A percentile compares a stretch with the other conserved stretches of the same genome.
phyloP scores from a whole-genome alignment of 1,140 invertebrate species.

The Akabosia matsudoensis region DNA sequence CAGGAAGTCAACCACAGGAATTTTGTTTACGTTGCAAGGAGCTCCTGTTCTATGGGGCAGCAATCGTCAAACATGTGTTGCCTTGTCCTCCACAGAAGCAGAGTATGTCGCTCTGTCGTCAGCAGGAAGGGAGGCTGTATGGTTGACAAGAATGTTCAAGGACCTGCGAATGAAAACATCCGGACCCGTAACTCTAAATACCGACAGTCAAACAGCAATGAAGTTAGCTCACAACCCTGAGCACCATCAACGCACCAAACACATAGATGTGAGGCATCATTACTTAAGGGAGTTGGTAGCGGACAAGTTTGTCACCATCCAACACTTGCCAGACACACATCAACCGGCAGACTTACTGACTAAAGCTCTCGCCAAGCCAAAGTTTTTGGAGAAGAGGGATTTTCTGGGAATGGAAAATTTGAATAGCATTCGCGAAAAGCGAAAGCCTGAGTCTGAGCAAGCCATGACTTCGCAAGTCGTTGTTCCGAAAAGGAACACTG shows the following conservation, averaged over 20 bases:
- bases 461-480: neutral
- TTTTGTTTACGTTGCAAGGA: slow-evolving; percentile 43
- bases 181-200: neutral
- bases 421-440: neutral
- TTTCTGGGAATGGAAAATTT: slow-evolving; percentile 17
- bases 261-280: slow-evolving; percentile 52
- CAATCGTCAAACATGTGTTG: slow-evolving; percentile 49
- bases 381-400: slow-evolving; percentile 16
- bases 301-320: slow-evolving; percentile 23
- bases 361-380: slow-evolving; percentile 29
- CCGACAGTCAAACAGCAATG: slow-evolving; percentile 51
- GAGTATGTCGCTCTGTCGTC: slow-evolving; percentile 49
- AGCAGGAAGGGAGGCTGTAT: slow-evolving; percentile 46
- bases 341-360: slow-evolving; percentile 45
- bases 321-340: slow-evolving; percentile 28
- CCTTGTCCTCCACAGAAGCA: slow-evolving; percentile 50
- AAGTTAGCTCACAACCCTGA: slow-evolving; percentile 50
- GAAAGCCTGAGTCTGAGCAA: neutral
- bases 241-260: slow-evolving; percentile 50
- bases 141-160: slow-evolving; percentile 45
- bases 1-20: slow-evolving; percentile 42
- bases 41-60: slow-evolving; percentile 45
- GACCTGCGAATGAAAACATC: slow-evolving; percentile 41
- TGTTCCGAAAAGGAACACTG: neutral
- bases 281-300: slow-evolving; percentile 42